Base-by-base conservation (phyloP, 30 jellyfish, hydroid and myxozoan species). In the Hydra vulgaris region DNA sequence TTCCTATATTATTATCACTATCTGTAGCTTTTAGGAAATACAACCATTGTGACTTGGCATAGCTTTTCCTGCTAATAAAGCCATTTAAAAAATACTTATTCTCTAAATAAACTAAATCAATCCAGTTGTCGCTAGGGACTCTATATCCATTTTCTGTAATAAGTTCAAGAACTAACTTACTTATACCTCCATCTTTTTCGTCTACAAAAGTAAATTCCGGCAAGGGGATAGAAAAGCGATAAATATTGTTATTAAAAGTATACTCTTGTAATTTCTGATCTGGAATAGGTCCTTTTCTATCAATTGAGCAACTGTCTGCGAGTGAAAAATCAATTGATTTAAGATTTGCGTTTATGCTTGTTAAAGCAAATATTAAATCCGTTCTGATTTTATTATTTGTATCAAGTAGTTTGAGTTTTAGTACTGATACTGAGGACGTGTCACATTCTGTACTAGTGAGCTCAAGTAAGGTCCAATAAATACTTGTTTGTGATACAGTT, bases 1-100 rank as follows among this genome's bases (percentile, higher is more conserved):
- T 21, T 7, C 84, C 87, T n/a, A 68, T 27, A 23, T 67, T 75
- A 7, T 88, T 89, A 40, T 53, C 85, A 23, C 78, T 52, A 25
- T 85, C 95, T 21, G 94, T 85, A 0, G 95, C 97, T 56, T 90
- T 89, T 74, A 89, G 53, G 18, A 88, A 67, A 72, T 56, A 81
- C 73, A 27, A 23, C 71, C 86, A 89, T 22, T 94, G 95, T 17
- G 66, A 53, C 7, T 24, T 69, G 8, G 77, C 23, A 25, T 15
- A 55, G 27, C 40, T 66, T 8, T n/a, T 3, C 15, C 53, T 40
- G 77, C 85, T 61, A 22, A 78, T 78, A 53, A 15, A 78, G 8
- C 85, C 85, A 22, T 3, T 61, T 25, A 78, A 66, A 23, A 18
- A 5, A 17, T 16, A 24, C 0, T 20, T 0, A 20, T 17, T 25